These are phyloP conservation scores for Heliconius charithonia DNA, from an alignment of 2,888 invertebrate species.

Conservation along the genomic window DNA sequence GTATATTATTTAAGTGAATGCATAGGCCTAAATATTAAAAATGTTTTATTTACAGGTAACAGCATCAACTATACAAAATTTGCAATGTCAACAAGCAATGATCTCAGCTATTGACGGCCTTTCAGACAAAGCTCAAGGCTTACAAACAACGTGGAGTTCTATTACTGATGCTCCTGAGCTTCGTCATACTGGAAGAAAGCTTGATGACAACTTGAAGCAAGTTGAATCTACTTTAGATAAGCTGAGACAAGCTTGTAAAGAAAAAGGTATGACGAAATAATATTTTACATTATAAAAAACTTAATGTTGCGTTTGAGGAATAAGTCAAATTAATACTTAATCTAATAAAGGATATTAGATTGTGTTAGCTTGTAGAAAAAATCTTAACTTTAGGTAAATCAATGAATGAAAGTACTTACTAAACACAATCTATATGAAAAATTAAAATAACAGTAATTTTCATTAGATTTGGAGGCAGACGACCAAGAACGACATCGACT, in stretches of 20 bases:
- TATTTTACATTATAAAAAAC: background rate
- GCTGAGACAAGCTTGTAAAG: conserved; percentile 30
- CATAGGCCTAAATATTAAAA: background rate
- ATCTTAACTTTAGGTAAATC: too few species aligned
- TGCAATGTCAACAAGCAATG: conserved; percentile 65
- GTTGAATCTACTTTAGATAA: conserved; percentile 33
- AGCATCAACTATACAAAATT: conserved; percentile 61
- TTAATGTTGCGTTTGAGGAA: too few species aligned
- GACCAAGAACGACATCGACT: conserved; percentile 49
- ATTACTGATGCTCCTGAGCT: conserved; percentile 27
- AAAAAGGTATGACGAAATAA: conserved; percentile 6
- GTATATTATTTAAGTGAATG: background rate
- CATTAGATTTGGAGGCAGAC: conserved; percentile 1
- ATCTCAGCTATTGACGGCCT: conserved; percentile 55
- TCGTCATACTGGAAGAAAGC: conserved; percentile 21
- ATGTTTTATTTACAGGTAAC: conserved; percentile 55
- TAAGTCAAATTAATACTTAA: too few species aligned
- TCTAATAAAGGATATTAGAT: too few species aligned
- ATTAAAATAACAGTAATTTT: background rate
- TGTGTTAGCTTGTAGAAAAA: too few species aligned
- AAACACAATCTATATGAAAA: background rate
- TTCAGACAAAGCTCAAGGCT: conserved; percentile 6
- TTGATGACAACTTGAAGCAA: conserved; percentile 28
- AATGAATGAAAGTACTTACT: too few species aligned
- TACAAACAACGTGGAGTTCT: conserved; percentile 37